These are phyloP conservation scores for Eptesicus fuscus DNA, from an alignment of 2,113 vertebrate genomes.

Conservation along the genomic window DNA sequence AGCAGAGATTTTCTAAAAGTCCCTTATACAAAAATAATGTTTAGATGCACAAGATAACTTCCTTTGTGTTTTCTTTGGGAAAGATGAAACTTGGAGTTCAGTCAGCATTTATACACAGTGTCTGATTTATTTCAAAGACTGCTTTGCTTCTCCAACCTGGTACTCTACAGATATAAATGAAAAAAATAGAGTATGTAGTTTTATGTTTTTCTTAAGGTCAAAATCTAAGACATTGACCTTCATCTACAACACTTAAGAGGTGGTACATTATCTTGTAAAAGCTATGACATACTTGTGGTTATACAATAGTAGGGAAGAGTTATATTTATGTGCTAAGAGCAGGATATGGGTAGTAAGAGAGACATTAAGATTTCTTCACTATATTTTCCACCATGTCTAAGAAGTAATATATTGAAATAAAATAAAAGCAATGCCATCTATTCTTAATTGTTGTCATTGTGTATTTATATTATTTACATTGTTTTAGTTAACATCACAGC, in stretches of 20 bases:
- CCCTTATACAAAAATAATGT: neutral
- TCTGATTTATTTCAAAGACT: slow-evolving; percentile 35
- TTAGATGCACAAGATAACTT: neutral
- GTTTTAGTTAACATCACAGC: neutral
- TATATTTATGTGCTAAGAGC: neutral
- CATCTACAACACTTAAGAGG: neutral
- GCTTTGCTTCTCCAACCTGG: neutral
- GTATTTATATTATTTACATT: neutral
- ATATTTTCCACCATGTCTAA: neutral
- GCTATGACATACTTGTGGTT: neutral
- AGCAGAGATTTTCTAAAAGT: neutral
- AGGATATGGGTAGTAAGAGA: neutral
- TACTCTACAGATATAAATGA: neutral
- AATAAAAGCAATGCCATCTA: neutral
- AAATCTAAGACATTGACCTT: neutral
- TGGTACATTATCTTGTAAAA: neutral
- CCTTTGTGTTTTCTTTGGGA: slow-evolving; percentile 7
- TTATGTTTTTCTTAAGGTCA: slow-evolving; percentile 44
- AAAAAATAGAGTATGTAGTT: slow-evolving; percentile 10
- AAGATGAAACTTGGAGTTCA: neutral
- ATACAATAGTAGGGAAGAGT: neutral
- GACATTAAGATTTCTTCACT: neutral
- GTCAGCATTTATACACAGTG: neutral
- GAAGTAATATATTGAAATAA: neutral
- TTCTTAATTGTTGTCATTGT: neutral